Conservation (phyloP, 1,140 invertebrate genomes). For the Chironomus tepperi region DNA sequence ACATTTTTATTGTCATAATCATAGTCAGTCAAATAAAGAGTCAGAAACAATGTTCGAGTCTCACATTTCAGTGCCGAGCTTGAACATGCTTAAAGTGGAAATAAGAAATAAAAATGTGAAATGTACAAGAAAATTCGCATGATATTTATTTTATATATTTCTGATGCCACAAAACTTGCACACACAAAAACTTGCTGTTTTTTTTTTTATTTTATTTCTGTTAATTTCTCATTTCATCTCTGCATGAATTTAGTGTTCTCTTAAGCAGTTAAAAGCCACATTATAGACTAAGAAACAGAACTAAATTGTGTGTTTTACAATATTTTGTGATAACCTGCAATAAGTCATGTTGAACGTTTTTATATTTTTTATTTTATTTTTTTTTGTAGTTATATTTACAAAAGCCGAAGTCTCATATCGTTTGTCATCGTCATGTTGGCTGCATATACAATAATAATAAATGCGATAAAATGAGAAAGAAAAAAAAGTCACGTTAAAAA, state of each 20-base stretch:
- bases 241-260: slow-evolving; percentile 11
- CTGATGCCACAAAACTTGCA: not conserved
- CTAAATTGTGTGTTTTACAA: slow-evolving; percentile 1
- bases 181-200: too few species aligned
- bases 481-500: not conserved
- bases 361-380: not conserved
- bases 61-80: not conserved
- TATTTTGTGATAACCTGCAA: slow-evolving; percentile 18
- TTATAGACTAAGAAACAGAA: not conserved
- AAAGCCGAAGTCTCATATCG: not conserved
- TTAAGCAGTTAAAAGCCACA: slow-evolving; percentile 3
- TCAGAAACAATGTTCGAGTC: not conserved
- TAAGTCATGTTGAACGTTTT: slow-evolving; percentile 11
- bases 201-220: not conserved
- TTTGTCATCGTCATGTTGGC: slow-evolving; percentile 16
- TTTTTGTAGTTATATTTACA: not conserved
- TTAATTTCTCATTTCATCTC: not conserved
- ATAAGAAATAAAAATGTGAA: too few species aligned
- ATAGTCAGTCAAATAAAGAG: not conserved
- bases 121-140: too few species aligned
- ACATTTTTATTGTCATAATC: not conserved
- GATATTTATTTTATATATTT: too few species aligned
- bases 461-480: not conserved
- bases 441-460: not conserved
- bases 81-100: too few species aligned